Conservation (phyloP, 2,113 vertebrate genomes). For the Cariama cristata region DNA sequence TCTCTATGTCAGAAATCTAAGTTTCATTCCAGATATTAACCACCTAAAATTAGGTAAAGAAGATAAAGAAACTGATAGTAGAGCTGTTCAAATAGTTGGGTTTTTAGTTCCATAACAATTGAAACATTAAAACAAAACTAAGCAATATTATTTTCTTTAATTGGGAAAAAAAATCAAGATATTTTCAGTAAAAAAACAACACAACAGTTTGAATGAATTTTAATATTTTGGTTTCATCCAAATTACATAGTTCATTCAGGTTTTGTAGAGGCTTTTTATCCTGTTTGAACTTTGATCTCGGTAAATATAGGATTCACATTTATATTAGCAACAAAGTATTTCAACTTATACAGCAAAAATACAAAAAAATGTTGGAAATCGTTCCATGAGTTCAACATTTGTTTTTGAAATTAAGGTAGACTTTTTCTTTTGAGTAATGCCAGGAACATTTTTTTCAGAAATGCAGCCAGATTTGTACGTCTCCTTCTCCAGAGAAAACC, state of each 20-base stretch:
- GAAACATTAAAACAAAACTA: background rate
- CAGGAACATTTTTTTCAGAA: background rate
- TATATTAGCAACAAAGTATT: background rate
- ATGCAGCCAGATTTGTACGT: background rate
- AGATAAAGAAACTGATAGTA: background rate
- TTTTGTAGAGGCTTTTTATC: background rate
- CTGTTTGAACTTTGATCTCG: background rate
- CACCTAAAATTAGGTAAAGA: background rate
- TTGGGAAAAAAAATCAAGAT: background rate
- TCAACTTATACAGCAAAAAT: background rate
- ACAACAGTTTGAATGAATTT: background rate
- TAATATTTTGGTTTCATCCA: background rate
- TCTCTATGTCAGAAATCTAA: background rate
- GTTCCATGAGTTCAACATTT: background rate
- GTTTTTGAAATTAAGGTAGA: background rate
- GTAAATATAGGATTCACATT: background rate
- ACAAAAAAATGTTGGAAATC: background rate
- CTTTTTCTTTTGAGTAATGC: background rate
- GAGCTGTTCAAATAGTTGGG: background rate
- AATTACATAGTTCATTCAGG: background rate
- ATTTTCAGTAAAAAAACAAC: background rate
- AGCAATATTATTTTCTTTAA: background rate
- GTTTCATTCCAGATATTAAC: background rate
- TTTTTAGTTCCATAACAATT: rapidly evolving
- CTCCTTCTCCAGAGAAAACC: background rate